A percentile compares a stretch with the other conserved stretches of the same genome.
Conservation (phyloP, 2,888 invertebrate genomes). For the Neria commutata region DNA sequence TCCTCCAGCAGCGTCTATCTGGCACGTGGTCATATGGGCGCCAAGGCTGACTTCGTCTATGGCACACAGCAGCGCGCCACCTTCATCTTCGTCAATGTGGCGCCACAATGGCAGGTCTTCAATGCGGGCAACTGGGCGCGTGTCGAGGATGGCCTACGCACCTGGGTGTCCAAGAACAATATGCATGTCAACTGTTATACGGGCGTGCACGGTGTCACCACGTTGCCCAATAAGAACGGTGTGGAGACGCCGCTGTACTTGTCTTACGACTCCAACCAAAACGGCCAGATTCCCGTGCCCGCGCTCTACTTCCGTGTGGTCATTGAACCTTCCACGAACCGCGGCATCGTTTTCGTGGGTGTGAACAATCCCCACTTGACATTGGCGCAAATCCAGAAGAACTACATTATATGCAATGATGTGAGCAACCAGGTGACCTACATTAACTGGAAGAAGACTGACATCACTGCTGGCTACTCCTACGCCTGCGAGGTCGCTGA, state of each 20-base stretch:
- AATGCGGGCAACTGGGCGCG: slow-evolving; percentile 69
- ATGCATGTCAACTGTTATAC: slow-evolving; percentile 64
- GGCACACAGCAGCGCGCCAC: slow-evolving; percentile 64
- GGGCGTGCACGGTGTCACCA: slow-evolving; percentile 66
- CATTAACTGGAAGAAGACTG: slow-evolving; percentile 49
- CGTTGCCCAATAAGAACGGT: slow-evolving; percentile 62
- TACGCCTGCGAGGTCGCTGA: slow-evolving; percentile 54
- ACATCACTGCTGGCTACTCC: slow-evolving; percentile 52
- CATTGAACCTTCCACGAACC: slow-evolving; percentile 61
- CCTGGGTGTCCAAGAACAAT: slow-evolving; percentile 45
- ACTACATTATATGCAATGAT: slow-evolving; percentile 53
- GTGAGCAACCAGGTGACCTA: slow-evolving; percentile 50
- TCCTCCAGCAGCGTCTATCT: slow-evolving; percentile 44
- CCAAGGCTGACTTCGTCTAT: slow-evolving; percentile 65
- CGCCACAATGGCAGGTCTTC: slow-evolving; percentile 68
- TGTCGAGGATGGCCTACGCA: slow-evolving; percentile 63
- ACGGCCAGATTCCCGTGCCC: slow-evolving; percentile 65
- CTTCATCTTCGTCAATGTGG: slow-evolving; percentile 66
- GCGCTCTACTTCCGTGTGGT: slow-evolving; percentile 67
- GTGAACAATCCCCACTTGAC: slow-evolving; percentile 60
- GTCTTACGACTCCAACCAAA: slow-evolving; percentile 49
- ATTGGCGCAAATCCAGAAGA: slow-evolving; percentile 45
- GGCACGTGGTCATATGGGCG: slow-evolving; percentile 65
- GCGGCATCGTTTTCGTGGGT: slow-evolving; percentile 66
- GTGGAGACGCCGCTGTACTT: slow-evolving; percentile 58